These are phyloP conservation scores for Chaetodon trifascialis DNA, from an alignment of 2,113 vertebrate species.

Conservation along the genomic window DNA sequence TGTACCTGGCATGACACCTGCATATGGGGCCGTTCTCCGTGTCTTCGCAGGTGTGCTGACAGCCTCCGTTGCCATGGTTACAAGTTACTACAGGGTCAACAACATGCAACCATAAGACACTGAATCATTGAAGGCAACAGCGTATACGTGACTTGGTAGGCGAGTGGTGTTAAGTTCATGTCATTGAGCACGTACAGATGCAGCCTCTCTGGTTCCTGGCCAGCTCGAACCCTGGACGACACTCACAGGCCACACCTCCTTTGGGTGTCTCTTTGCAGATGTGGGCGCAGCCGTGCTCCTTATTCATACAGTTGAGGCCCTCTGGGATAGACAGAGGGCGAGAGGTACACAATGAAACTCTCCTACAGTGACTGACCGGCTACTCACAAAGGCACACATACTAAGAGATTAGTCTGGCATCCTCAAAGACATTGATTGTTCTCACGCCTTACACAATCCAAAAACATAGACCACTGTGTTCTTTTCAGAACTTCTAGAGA, in stretches of 20 bases:
- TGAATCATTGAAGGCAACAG: neutral
- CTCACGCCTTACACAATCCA: constrained; percentile 59
- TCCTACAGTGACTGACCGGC: constrained; percentile 77
- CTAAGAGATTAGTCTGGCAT: constrained; percentile 71
- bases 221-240: constrained; percentile 96
- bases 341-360: constrained; percentile 80
- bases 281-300: constrained; percentile 95
- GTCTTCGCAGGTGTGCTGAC: constrained; percentile 96
- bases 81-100: constrained; percentile 90
- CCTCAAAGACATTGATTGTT: constrained; percentile 71
- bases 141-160: neutral
- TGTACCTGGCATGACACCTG: constrained; percentile 93
- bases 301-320: constrained; percentile 99
- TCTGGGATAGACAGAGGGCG: constrained; percentile 85
- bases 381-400: constrained; percentile 72
- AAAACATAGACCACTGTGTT: constrained; percentile 56
- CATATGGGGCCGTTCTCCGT: constrained; percentile 91
- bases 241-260: constrained; percentile 94
- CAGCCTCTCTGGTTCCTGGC: constrained; percentile 95
- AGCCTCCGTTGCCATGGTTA: constrained; percentile 97
- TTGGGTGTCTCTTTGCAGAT: constrained; percentile 96
- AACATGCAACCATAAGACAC: constrained; percentile 39
- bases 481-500: constrained; percentile 27
- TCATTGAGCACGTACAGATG: constrained; percentile 87
- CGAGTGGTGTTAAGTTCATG: neutral